A percentile compares a stretch with the other conserved stretches of the same genome.
These are phyloP conservation scores for Melanaphis sacchari DNA, from an alignment of 1,140 invertebrate genomes.

Conservation along the genomic window DNA sequence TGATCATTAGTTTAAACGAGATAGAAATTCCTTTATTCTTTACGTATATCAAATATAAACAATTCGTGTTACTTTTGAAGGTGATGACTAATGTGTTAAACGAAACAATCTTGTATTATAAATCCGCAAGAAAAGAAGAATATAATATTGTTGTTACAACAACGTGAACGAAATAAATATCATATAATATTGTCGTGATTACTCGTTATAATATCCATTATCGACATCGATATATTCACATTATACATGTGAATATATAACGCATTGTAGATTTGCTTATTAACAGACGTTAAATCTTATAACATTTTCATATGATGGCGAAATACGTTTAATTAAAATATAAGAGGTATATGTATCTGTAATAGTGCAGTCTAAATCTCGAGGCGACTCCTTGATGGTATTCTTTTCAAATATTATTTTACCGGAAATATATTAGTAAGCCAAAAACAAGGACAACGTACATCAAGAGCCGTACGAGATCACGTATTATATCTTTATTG, in stretches of 20 bases:
- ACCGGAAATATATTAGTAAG: background rate
- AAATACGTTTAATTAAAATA: background rate
- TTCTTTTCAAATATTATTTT: background rate
- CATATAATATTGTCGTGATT: background rate
- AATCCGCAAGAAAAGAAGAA: background rate
- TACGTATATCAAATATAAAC: background rate
- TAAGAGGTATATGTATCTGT: background rate
- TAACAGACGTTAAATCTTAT: background rate
- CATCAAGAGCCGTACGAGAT: background rate
- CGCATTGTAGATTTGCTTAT: background rate
- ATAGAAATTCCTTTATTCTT: background rate
- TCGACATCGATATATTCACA: background rate
- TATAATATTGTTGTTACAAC: background rate
- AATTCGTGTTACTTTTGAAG: background rate
- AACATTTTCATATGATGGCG: background rate
- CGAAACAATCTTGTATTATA: background rate
- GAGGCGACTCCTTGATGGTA: background rate
- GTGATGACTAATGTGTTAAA: background rate
- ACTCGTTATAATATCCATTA: background rate
- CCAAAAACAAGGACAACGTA: background rate
- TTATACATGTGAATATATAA: background rate
- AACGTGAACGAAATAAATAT: background rate
- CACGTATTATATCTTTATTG: background rate
- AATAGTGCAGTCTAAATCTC: background rate
- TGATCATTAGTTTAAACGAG: background rate